Evolutionary conservation across 2,888 invertebrate species (phyloP).

Genomic region (Deladenus siricidicola): DNA sequence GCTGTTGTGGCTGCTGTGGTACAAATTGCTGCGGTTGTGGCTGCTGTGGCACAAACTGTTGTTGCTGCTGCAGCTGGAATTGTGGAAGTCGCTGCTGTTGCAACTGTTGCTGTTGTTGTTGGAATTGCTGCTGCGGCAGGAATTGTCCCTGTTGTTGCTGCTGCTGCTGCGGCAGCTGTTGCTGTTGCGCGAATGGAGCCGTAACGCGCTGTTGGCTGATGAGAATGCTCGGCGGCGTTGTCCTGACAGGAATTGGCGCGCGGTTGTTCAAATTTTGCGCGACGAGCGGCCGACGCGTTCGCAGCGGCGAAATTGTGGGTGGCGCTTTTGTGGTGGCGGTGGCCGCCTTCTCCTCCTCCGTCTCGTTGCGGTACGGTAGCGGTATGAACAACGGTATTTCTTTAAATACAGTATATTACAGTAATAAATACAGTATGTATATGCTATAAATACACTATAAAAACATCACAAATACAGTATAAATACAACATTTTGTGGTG

Average conservation of each 20-base stretch:
- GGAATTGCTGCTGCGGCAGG: constrained; percentile 5
- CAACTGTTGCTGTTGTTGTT: not conserved
- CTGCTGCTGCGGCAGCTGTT: constrained; percentile 4
- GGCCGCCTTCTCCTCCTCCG: constrained; percentile 32
- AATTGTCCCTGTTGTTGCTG: constrained; percentile 8
- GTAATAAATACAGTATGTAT: not conserved
- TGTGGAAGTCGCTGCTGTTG: constrained; percentile 8
- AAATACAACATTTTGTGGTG: too few species aligned
- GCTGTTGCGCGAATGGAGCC: constrained; percentile 3
- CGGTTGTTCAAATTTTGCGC: constrained; percentile 7
- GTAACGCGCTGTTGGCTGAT: too few species aligned
- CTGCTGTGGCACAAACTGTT: constrained; percentile 5
- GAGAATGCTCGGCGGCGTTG: constrained; percentile 6
- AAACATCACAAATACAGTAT: too few species aligned
- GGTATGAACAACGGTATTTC: constrained; percentile 47
- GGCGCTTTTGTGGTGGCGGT: constrained; percentile 3
- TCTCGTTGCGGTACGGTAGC: constrained; percentile 45
- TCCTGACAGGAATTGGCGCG: constrained; percentile 15
- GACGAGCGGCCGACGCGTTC: constrained; percentile 13
- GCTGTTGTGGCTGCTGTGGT: constrained; percentile 9
- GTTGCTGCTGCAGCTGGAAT: constrained; percentile 8
- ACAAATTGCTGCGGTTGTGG: constrained; percentile 8
- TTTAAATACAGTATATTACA: constrained; percentile 9
- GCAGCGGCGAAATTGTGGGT: not conserved
- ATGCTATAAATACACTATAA: too few species aligned